Conservation (phyloP, 2,888 invertebrate genomes). For the Cerceris ruficornis region DNA sequence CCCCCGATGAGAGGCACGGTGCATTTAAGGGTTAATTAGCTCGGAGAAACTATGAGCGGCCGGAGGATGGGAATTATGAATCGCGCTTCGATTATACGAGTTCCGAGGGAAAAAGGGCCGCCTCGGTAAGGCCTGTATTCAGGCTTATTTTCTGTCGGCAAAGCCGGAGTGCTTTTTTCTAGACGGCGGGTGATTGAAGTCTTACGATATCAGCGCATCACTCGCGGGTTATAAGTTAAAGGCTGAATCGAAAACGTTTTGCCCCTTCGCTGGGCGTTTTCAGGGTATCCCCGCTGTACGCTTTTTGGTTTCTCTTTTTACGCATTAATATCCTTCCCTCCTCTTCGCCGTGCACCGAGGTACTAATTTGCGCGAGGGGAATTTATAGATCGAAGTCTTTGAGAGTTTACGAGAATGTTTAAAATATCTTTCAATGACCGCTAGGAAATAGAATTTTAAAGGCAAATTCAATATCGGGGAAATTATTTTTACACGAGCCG, state of each 20-base stretch:
- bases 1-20: slow-evolving; percentile 28
- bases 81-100: slow-evolving; percentile 46
- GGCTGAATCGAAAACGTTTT: slow-evolving; percentile 20
- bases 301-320: background rate
- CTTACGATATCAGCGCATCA: slow-evolving; percentile 27
- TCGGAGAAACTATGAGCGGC: slow-evolving; percentile 17
- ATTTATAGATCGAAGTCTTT: too few species aligned
- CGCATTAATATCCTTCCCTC: too few species aligned
- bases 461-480: too few species aligned
- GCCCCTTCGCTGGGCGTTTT: background rate
- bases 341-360: too few species aligned
- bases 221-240: slow-evolving; percentile 7
- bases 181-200: slow-evolving; percentile 28
- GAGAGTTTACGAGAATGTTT: too few species aligned
- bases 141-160: slow-evolving; percentile 32
- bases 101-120: slow-evolving; percentile 30
- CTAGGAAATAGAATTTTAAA: too few species aligned
- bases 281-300: background rate
- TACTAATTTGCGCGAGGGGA: too few species aligned
- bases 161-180: slow-evolving; percentile 32
- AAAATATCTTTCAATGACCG: too few species aligned
- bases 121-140: slow-evolving; percentile 12
- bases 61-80: slow-evolving; percentile 47
- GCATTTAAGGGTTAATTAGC: slow-evolving; percentile 52
- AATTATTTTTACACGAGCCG: too few species aligned